Evolutionary conservation across 2,113 vertebrate genomes (phyloP).

Genomic region (Corythoichthys intestinalis): DNA sequence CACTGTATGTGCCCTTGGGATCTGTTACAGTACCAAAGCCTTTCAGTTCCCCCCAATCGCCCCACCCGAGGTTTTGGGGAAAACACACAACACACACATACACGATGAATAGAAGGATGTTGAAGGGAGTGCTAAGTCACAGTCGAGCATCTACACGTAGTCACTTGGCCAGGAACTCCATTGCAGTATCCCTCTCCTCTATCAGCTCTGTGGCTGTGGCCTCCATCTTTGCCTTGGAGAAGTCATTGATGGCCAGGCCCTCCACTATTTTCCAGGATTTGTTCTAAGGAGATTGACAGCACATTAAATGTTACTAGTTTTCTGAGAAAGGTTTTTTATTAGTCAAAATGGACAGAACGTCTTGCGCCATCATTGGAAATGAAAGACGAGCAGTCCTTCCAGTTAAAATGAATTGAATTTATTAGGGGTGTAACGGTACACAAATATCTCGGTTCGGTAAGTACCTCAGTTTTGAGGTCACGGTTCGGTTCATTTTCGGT

Average conservation of each 20-base stretch:
- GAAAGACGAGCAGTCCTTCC: no score
- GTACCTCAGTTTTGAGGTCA: no score
- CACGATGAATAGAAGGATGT: constrained; percentile 10
- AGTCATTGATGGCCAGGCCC: constrained; percentile 85
- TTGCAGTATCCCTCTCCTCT: constrained; percentile 90
- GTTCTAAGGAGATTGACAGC: constrained; percentile 65
- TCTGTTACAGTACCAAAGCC: neutral
- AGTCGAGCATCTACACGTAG: constrained; percentile 71
- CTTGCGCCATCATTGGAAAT: no score
- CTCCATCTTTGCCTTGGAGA: constrained; percentile 89
- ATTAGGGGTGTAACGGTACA: no score
- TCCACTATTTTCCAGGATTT: constrained; percentile 91
- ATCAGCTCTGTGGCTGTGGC: constrained; percentile 85
- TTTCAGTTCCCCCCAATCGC: neutral
- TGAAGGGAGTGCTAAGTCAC: constrained; percentile 55
- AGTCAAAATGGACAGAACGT: no score
- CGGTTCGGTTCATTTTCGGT: no score
- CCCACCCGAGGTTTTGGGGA: neutral
- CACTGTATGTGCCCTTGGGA: neutral
- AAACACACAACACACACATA: constrained; percentile 29
- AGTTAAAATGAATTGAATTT: no score
- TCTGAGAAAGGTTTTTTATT: no score
- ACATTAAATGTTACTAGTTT: neutral
- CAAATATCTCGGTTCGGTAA: no score
- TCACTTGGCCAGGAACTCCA: constrained; percentile 76